Conservation (phyloP, 2,797 vertebrate genomes). For the Lepilemur ruficaudatus region DNA sequence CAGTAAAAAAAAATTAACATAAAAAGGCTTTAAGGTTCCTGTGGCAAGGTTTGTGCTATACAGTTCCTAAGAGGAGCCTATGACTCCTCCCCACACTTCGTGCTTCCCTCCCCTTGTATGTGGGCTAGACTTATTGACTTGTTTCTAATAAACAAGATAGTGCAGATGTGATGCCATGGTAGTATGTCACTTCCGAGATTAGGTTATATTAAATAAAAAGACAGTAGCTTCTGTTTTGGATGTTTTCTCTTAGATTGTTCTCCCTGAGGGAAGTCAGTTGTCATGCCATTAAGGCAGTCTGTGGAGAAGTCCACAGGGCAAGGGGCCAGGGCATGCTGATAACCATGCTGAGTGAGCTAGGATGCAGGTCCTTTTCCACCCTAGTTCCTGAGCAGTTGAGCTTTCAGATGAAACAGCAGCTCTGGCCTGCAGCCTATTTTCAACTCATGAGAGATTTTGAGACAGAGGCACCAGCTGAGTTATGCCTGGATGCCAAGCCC, state of each 20-base stretch:
- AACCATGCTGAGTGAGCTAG: not conserved
- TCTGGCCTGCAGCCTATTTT: not conserved
- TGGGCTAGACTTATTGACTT: not conserved
- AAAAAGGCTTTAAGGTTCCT: not conserved
- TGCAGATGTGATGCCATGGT: not conserved
- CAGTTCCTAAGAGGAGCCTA: not conserved
- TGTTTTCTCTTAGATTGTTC: not conserved
- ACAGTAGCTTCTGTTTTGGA: not conserved
- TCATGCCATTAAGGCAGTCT: not conserved
- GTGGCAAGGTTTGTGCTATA: not conserved
- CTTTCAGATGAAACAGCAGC: conserved; percentile 13
- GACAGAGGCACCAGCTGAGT: not conserved
- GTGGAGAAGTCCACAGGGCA: not conserved
- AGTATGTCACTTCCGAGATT: not conserved
- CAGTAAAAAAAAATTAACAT: not conserved
- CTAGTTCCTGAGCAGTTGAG: not conserved
- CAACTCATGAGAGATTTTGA: conserved; percentile 1
- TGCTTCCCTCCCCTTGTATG: not conserved
- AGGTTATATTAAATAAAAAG: not conserved
- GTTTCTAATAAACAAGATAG: not conserved
- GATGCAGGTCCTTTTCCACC: not conserved
- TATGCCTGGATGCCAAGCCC: not conserved
- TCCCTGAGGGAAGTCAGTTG: not conserved
- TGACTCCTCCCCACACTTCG: not conserved
- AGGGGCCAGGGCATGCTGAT: not conserved